phyloP scores from a whole-genome alignment of 2,888 invertebrate genomes.

The Trissolcus japonicus region DNA sequence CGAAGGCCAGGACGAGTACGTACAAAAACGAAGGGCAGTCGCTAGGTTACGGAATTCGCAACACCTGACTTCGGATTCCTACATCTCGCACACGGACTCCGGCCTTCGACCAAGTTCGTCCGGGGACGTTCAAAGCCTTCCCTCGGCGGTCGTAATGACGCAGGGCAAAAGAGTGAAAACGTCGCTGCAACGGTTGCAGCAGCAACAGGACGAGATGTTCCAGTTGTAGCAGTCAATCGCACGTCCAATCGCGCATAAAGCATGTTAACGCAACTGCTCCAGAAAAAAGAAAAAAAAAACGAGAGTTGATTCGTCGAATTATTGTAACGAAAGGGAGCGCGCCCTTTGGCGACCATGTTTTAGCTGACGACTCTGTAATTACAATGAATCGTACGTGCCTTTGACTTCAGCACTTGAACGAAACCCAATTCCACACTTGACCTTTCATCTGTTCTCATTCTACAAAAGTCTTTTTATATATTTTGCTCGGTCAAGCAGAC shows the following conservation, averaged over 20 bases:
- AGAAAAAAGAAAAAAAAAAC: neutral
- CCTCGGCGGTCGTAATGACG: conserved; percentile 83
- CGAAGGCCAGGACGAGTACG: conserved; percentile 78
- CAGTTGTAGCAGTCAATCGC: conserved; percentile 85
- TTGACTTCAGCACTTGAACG: conserved; percentile 48
- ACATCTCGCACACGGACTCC: conserved; percentile 75
- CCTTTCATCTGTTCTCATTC: neutral
- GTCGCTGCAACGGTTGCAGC: conserved; percentile 88
- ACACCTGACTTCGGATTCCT: conserved; percentile 74
- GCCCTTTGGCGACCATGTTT: neutral
- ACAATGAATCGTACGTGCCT: conserved; percentile 54
- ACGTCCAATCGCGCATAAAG: conserved; percentile 35
- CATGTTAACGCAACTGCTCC: conserved; percentile 10
- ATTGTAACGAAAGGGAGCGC: neutral
- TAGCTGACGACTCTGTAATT: conserved; percentile 30
- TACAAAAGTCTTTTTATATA: conserved; percentile 5
- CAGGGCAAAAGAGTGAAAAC: conserved; percentile 88
- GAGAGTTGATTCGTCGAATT: neutral
- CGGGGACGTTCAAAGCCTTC: conserved; percentile 76
- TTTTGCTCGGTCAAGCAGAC: conserved; percentile 1
- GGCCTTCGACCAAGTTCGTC: conserved; percentile 77
- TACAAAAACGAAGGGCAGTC: conserved; percentile 78
- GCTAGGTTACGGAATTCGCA: conserved; percentile 80
- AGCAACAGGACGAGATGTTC: conserved; percentile 92
- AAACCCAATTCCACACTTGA: conserved; percentile 45